A percentile compares a stretch with the other conserved stretches of the same genome.
These are phyloP conservation scores for Sitobion miscanthi DNA, from an alignment of 1,140 invertebrate species.

Conservation along the genomic window DNA sequence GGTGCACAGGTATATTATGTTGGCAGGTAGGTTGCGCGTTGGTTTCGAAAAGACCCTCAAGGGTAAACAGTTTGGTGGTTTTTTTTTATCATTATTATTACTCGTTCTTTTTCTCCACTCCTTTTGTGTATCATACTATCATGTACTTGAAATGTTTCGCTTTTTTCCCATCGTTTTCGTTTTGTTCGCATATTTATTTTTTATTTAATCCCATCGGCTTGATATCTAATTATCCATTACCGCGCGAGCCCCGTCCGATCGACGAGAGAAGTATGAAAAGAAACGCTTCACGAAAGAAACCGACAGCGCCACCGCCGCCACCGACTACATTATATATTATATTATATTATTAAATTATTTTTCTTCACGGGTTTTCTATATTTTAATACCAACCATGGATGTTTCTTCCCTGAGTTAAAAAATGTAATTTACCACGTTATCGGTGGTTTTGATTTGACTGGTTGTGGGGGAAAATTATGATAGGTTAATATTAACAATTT, in stretches of 20 bases:
- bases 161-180: not conserved
- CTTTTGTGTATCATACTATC: not conserved
- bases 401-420: not conserved
- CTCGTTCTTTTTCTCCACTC: not conserved
- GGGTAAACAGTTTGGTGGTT: not conserved
- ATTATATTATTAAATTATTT: conserved; percentile 13
- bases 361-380: not conserved
- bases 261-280: not conserved
- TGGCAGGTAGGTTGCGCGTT: not conserved
- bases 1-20: not conserved
- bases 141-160: conserved; percentile 23
- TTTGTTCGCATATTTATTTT: not conserved
- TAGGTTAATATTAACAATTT: not conserved
- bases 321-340: not conserved
- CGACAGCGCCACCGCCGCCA: not conserved
- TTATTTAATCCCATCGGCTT: not conserved
- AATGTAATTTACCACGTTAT: not conserved
- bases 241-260: not conserved
- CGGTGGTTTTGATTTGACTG: not conserved
- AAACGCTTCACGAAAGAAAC: not conserved
- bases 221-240: conserved; percentile 17
- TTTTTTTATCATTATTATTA: conserved; percentile 28
- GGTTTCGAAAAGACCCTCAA: not conserved
- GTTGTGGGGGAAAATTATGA: not conserved
- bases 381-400: not conserved